Percentiles rank a stretch among this genome's conserved stretches.
Evolutionary conservation across 1,140 invertebrate genomes (phyloP).

Genomic region (Asobara japonica): DNA sequence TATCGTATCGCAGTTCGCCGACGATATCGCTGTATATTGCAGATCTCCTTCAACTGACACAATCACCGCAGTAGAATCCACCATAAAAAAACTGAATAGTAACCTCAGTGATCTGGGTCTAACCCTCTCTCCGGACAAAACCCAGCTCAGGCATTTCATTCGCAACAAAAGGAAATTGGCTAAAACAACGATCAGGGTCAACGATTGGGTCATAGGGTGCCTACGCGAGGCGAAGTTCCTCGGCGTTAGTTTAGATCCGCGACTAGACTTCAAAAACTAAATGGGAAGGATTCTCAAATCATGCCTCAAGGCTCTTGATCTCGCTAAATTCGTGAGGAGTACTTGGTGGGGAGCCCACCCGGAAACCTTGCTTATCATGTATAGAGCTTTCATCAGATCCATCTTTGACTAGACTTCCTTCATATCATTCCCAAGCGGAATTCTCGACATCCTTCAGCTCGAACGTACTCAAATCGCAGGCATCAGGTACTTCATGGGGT

Average conservation of each 20-base stretch:
- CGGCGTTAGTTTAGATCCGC: conserved; percentile 11
- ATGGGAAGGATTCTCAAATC: background rate
- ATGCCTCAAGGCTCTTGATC: background rate
- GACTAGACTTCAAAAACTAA: background rate
- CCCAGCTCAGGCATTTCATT: background rate
- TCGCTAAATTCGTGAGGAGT: conserved; percentile 13
- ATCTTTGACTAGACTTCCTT: conserved; percentile 26
- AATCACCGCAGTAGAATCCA: background rate
- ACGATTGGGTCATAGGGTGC: background rate
- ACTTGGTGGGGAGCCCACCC: conserved; percentile 32
- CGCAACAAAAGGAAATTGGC: conserved; percentile 6
- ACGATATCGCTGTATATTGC: conserved; percentile 19
- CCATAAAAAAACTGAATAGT: background rate
- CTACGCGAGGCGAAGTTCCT: background rate
- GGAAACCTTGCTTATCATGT: conserved; percentile 9
- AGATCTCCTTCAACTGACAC: background rate
- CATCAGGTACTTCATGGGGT: conserved; percentile 9
- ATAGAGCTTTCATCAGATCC: conserved; percentile 22
- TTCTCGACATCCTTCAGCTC: background rate
- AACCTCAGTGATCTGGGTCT: background rate
- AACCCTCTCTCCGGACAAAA: conserved; percentile 9
- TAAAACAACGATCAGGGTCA: background rate
- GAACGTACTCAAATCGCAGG: background rate
- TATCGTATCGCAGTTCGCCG: conserved; percentile 18
- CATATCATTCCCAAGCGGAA: conserved; percentile 10